These are phyloP conservation scores for Dicrostonyx torquatus DNA, from an alignment of 2,797 vertebrate species.

Conservation along the genomic window DNA sequence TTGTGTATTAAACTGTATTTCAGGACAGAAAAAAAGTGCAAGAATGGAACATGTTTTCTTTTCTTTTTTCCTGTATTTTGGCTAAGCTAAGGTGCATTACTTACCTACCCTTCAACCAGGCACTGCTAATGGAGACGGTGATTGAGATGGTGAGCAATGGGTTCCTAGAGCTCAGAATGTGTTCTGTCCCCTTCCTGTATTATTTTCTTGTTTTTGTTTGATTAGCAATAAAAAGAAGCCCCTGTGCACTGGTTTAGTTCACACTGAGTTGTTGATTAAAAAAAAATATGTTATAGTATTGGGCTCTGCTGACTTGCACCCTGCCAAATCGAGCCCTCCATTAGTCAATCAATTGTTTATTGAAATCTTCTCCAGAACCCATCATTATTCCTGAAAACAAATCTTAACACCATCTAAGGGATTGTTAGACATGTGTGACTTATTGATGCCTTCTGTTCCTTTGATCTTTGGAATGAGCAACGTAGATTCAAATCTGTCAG, in stretches of 20 bases:
- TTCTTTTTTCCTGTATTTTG: neutral
- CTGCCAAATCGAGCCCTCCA: neutral
- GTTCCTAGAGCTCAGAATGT: neutral
- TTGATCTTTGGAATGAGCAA: neutral
- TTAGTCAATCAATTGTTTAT: neutral
- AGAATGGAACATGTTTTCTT: neutral
- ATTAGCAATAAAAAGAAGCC: neutral
- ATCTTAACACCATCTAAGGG: neutral
- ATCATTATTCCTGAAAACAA: constrained; percentile 19
- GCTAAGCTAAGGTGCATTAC: neutral
- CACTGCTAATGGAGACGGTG: neutral
- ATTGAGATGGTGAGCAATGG: neutral
- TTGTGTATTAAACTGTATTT: neutral
- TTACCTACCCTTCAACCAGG: neutral
- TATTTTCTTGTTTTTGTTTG: neutral
- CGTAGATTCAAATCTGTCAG: constrained; percentile 21
- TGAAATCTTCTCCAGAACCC: constrained; percentile 42
- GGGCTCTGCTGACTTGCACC: neutral
- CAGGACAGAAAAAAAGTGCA: neutral
- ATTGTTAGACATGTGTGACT: neutral
- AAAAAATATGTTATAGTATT: neutral
- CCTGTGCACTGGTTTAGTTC: neutral
- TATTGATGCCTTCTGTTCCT: constrained; percentile 32
- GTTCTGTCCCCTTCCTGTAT: no score
- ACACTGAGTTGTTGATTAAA: neutral